These are phyloP conservation scores for Folsomia manolachei DNA, from an alignment of 2,888 invertebrate species.

Conservation along the genomic window DNA sequence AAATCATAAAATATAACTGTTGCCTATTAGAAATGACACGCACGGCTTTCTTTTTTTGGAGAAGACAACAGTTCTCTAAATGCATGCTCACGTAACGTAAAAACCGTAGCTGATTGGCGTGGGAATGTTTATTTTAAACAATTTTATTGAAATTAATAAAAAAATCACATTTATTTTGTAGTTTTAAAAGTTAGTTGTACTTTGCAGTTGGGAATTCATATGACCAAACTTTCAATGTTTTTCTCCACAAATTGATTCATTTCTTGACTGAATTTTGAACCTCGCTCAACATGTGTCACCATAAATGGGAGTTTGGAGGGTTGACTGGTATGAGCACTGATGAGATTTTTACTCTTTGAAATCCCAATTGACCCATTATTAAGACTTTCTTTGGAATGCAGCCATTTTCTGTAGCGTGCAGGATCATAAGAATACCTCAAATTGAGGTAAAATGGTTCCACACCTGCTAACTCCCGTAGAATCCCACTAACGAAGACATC, in stretches of 20 bases:
- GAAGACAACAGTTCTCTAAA: background rate
- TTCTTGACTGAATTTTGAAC: conserved; percentile 44
- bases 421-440: conserved; percentile 49
- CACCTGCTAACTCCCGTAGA: conserved; percentile 50
- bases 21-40: background rate
- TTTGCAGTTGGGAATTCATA: background rate
- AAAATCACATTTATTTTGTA: conserved; percentile 1
- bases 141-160: background rate
- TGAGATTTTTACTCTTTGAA: too few species aligned
- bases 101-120: background rate
- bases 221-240: background rate
- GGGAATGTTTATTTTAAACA: background rate
- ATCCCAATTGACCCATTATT: conserved; percentile 29
- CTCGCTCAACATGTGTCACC: conserved; percentile 48
- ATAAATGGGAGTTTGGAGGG: conserved; percentile 46
- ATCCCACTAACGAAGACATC: conserved; percentile 54
- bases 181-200: background rate
- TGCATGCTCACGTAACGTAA: background rate
- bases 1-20: background rate
- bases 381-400: conserved; percentile 12
- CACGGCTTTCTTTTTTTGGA: background rate
- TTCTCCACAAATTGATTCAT: conserved; percentile 38
- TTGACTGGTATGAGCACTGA: conserved; percentile 4
- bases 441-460: conserved; percentile 51
- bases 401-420: conserved; percentile 47